Evolutionary conservation across 1,140 invertebrate genomes (phyloP), one percentile per base, ranked within the genome.

Genomic region (Camponotus vicinus): DNA sequence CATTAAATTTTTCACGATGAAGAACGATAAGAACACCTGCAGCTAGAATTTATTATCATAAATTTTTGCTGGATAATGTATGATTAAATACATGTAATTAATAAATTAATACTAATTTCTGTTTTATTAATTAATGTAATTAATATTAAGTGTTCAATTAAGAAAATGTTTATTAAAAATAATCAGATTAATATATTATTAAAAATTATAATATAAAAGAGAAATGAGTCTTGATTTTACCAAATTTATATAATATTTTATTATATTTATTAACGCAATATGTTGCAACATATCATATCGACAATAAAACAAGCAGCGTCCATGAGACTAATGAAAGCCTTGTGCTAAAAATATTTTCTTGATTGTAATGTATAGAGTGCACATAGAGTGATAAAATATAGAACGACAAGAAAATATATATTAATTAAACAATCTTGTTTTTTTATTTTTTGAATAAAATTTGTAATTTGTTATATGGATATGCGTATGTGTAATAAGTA

Each of bases 341-440:
- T 75, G 69, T 45, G 79, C 69, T 83, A 83, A 73, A 83, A 61
- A 75, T 83, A 83, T 83, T 73, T 13, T 83, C 69, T 6, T 13
- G 55, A 73, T 73, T 83, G 27, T 82, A 18, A 82, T 80, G 59
- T 1, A 45, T 27, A 40, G 18, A 45, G 6, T 34, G 27, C 40
- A 45, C 45, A 83, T n/a, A 70, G 59, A 73, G 8, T 42, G 27
- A 73, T 63, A 7, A 83, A 37, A 11, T 61, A 34, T 82, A 59
- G n/a, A 27, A 57, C n/a, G 61, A 18, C 40, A 0, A 34, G 52
- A 32, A 18, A 59, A 42, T 6, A 13, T n/a, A 32, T 13, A 52
- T 52, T 1, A 27, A 79, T 79, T 8, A 37, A 67, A 13, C 37
- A 69, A 27, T 27, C 27, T 27, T 40, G 32, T 37, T 1, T 42